Evolutionary conservation across 37 sponge, comb jelly and placozoan genomes (phyloP).

Genomic region (Dysidea cf. avara): DNA sequence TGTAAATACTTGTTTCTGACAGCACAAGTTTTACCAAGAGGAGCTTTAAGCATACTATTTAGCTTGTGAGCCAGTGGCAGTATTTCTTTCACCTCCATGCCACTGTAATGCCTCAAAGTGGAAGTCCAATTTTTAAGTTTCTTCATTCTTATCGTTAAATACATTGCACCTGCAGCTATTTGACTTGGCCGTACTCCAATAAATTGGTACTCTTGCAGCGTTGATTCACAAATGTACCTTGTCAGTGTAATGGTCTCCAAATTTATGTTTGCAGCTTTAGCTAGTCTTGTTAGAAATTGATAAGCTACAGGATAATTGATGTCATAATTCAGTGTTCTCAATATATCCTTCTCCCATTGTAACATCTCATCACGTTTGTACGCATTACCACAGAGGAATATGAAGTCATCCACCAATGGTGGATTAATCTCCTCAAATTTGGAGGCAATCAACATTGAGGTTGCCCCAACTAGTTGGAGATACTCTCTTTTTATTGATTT

Average conservation of each 20-base stretch:
- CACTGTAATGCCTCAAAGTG: conserved; percentile 85
- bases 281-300: conserved; percentile 87
- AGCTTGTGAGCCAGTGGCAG: conserved; percentile 70
- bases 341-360: conserved; percentile 80
- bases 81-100: conserved; percentile 62
- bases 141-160: conserved; percentile 88
- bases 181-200: conserved; percentile 69
- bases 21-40: conserved; percentile 44
- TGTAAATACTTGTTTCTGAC: conserved; percentile 95
- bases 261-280: conserved; percentile 75
- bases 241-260: conserved; percentile 93
- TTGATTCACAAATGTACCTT: conserved; percentile 87
- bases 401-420: conserved; percentile 95
- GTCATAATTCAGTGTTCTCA: conserved; percentile 79
- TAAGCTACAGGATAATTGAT: conserved; percentile 92
- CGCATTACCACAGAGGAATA: conserved; percentile 97
- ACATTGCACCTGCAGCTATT: conserved; percentile 90
- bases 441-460: conserved; percentile 91
- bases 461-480: conserved; percentile 96
- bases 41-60: conserved; percentile 64
- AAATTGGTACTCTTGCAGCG: conserved; percentile 93
- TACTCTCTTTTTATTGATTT: conserved; percentile 75
- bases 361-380: conserved; percentile 81
- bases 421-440: conserved; percentile 98
- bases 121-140: conserved; percentile 70